These are phyloP conservation scores for Rousettus leschenaultii DNA, from an alignment of 2,113 vertebrate genomes.

Conservation along the genomic window DNA sequence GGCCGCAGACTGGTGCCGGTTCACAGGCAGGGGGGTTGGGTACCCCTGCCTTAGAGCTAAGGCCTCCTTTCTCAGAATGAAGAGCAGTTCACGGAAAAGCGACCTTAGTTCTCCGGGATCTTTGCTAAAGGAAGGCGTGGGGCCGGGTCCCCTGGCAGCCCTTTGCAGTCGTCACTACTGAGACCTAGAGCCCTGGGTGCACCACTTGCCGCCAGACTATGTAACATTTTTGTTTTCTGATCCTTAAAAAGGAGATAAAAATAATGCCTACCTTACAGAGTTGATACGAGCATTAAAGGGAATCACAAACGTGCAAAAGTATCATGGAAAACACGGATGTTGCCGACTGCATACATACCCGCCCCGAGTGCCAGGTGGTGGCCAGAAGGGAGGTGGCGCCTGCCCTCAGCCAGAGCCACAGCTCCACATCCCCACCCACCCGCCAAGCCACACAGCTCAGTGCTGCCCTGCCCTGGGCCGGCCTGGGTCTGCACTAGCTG, in stretches of 20 bases:
- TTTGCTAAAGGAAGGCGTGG: neutral
- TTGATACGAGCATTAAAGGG: neutral
- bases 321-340: neutral
- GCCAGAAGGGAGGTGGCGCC: neutral
- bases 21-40: too few species aligned
- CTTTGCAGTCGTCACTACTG: neutral
- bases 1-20: too few species aligned
- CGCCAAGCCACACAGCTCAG: neutral
- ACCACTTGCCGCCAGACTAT: too few species aligned
- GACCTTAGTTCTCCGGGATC: too few species aligned
- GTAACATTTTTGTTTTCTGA: neutral
- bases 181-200: neutral
- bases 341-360: too few species aligned
- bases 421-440: neutral
- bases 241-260: neutral
- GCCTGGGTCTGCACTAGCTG: accelerated
- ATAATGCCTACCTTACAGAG: neutral
- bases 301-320: neutral
- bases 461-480: accelerated
- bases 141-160: accelerated
- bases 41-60: neutral
- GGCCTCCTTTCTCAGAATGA: neutral
- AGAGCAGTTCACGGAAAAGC: neutral
- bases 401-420: neutral
- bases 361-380: too few species aligned